Evolutionary conservation across 2,797 vertebrate species (phyloP), one percentile per base, ranked within the genome.

Genomic region (Benthosema pterotum): DNA sequence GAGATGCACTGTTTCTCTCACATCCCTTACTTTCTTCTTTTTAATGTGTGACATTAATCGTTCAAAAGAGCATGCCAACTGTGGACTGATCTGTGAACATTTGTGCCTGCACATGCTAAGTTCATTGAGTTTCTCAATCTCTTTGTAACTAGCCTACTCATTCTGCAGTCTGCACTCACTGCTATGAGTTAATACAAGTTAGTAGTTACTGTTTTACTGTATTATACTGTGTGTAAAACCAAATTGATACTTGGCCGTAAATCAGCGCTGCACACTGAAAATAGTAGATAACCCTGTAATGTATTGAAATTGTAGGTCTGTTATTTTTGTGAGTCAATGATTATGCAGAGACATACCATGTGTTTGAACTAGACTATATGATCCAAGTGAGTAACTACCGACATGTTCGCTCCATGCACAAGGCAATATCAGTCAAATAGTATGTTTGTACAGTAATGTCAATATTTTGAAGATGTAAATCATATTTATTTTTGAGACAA

Each of bases 401-500:
- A 42, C 22, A 32, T 60, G 62, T 28, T 15, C 43, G n/a, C 61
- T 51, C 12, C 51, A 55, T 52, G 60, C 67, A 52, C 61, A 45
- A 63, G 18, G 65, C 50, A 74, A 53, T 25, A 25, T 25, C 25
- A 7, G 8, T 1, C 4, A 32, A 32, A 32, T 32, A 32, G 7
- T 2, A 38, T 38, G 32, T 38, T 18, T 83, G 55, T 78, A 65
- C 72, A 69, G 74, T 67, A 13, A 42, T 45, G 58, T 55, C 51
- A 11, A 52, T 76, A 38, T 64, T 72, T 70, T 66, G 61, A 75
- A 67, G 62, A 81, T 79, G 56, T 14, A 74, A 72, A 72, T 62
- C 71, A 59, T 81, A 76, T 85, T 86, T 87, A 83, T 82, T 86
- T 70, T 62, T 75, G 32, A 14, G 72, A 71, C 25, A 17, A 57